A percentile compares a stretch with the other conserved stretches of the same genome.
Evolutionary conservation across 2,888 invertebrate species (phyloP).

Genomic region (Caenorhabditis sulstoni): DNA sequence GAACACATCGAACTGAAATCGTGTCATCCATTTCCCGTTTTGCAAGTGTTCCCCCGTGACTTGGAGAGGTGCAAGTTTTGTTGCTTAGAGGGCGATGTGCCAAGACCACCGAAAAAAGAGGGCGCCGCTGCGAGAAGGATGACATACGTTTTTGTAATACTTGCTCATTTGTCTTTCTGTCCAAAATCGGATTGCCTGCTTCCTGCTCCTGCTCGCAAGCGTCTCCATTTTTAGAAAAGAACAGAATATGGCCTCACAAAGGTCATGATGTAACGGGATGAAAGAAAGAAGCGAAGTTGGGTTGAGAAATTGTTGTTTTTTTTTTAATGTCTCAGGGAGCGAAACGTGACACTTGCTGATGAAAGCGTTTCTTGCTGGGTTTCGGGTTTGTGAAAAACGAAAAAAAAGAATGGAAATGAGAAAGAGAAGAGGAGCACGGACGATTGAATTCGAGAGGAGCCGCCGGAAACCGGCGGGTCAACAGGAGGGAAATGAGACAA

Average conservation of each 20-base stretch:
- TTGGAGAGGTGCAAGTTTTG: background rate
- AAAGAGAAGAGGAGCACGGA: slow-evolving; percentile 13
- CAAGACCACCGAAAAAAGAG: slow-evolving; percentile 21
- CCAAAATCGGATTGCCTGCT: slow-evolving; percentile 26
- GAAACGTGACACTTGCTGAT: slow-evolving; percentile 40
- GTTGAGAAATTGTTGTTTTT: slow-evolving; percentile 31
- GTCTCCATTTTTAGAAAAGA: background rate
- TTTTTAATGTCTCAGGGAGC: slow-evolving; percentile 33
- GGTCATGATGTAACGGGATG: slow-evolving; percentile 17
- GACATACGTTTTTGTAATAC: slow-evolving; percentile 57
- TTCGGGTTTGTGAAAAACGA: background rate
- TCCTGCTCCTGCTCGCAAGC: background rate
- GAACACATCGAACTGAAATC: slow-evolving; percentile 80
- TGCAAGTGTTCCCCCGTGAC: too few species aligned
- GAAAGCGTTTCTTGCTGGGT: background rate
- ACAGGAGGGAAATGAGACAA: slow-evolving; percentile 45
- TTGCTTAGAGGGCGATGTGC: background rate
- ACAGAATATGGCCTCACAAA: background rate
- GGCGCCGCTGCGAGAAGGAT: slow-evolving; percentile 11
- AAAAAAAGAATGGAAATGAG: slow-evolving; percentile 26
- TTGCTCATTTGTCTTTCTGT: slow-evolving; percentile 57
- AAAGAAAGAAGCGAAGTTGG: slow-evolving; percentile 32
- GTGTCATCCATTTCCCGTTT: too few species aligned
- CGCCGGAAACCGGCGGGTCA: slow-evolving; percentile 31
- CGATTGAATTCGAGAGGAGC: slow-evolving; percentile 29